These are phyloP conservation scores for Parauchenoglanis ngamensis DNA, from an alignment of 2,797 vertebrate genomes.

Conservation along the genomic window DNA sequence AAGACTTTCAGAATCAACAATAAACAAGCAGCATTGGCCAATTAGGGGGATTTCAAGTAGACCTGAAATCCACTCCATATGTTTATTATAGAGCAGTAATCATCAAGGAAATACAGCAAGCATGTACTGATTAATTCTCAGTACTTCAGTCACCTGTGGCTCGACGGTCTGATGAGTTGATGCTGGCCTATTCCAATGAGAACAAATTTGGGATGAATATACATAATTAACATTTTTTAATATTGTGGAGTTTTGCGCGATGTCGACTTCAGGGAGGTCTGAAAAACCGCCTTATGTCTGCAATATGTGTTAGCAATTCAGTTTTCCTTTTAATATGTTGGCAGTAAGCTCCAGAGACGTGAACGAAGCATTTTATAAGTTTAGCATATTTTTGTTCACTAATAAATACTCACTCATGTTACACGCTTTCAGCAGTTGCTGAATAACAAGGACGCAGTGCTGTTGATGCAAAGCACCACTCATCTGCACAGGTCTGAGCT, in stretches of 20 bases:
- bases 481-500: neutral
- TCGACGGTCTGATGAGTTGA: neutral
- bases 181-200: neutral
- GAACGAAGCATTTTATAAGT: neutral
- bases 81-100: neutral
- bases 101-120: neutral
- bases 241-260: neutral
- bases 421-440: neutral
- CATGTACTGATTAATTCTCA: neutral
- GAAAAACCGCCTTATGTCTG: neutral
- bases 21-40: neutral
- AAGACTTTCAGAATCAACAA: neutral
- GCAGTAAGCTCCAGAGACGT: neutral
- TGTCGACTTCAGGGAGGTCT: too few relatives aligned
- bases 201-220: neutral
- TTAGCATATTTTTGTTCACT: too few relatives aligned
- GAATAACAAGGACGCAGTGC: neutral
- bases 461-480: conserved; percentile 16
- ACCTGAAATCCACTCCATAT: neutral
- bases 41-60: neutral
- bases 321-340: neutral
- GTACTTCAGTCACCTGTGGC: conserved; percentile 1
- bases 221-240: neutral
- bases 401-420: too few relatives aligned
- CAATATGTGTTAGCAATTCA: neutral